phyloP scores from a whole-genome alignment of 2,113 vertebrate species.

The Cavia porcellus region DNA sequence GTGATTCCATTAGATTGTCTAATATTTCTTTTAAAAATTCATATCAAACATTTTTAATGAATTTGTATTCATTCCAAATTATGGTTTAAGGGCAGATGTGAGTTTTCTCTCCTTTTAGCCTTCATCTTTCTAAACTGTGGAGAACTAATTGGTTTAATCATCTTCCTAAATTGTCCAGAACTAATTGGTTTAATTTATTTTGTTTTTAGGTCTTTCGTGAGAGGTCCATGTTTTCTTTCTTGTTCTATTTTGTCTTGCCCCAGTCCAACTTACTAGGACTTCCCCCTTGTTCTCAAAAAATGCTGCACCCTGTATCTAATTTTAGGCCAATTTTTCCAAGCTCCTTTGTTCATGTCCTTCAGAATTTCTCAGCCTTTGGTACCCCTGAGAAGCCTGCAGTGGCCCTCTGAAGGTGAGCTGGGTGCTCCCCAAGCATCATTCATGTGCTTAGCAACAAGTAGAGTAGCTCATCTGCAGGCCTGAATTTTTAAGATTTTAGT shows the following conservation, averaged over 20 bases:
- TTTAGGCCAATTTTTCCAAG: accelerated
- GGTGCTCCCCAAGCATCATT: neutral
- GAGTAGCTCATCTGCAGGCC: neutral
- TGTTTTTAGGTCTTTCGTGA: conserved; percentile 12
- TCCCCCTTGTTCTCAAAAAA: neutral
- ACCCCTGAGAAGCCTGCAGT: neutral
- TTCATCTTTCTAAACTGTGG: conserved; percentile 41
- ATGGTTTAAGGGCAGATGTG: neutral
- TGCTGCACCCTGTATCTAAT: neutral
- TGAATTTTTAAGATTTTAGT: neutral
- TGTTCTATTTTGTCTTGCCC: neutral
- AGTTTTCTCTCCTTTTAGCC: neutral
- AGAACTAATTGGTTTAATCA: conserved; percentile 5
- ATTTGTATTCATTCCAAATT: conserved; percentile 17
- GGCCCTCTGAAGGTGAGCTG: neutral
- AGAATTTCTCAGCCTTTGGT: neutral
- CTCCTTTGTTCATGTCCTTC: neutral
- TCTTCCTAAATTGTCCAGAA: conserved; percentile 44
- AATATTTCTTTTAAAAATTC: neutral
- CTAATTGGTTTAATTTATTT: conserved; percentile 17
- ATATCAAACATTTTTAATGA: conserved; percentile 8
- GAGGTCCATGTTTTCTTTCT: neutral
- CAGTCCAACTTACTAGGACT: neutral
- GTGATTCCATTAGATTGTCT: neutral
- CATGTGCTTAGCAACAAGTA: neutral